Evolutionary conservation across 2,797 vertebrate species (phyloP), one percentile per base, ranked within the genome.

Genomic region (Ptychobarbus kaznakovi): DNA sequence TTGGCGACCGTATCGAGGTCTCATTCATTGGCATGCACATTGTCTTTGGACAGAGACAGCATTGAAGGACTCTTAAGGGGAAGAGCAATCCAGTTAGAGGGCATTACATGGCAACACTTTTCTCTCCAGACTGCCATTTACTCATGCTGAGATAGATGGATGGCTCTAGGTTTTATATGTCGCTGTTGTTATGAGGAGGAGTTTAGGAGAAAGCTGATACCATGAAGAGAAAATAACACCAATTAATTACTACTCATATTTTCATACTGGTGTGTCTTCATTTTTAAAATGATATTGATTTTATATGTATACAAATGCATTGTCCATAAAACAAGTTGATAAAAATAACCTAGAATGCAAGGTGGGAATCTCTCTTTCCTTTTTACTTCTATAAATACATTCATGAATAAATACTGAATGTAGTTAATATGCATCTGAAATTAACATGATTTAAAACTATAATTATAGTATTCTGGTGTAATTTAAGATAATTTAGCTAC

Each of bases 81-180:
- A 86, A 58, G 80, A 87, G 86, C 89, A 85, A 86, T 87, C 80
- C 80, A 89, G 56, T 82, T 83, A 83, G 88, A 84, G 65, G 83
- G 73, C 77, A 78, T 86, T 87, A 87, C 83, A 89, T 82, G 88
- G 91, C 88, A 87, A 85, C 72, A 49, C 44, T 81, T 85, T 91
- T 88, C 87, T 91, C 92, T 94, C 92, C 92, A 92, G 89, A 92
- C 91, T 88, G 92, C 90, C 93, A 92, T 84, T 88, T 90, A 89
- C 79, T 79, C 87, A 58, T 66, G 81, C 74, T 65, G 40, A 77
- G 51, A 61, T 6, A 18, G 49, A 73, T 56, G 53, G 66, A 78
- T 66, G 49, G 42, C 58, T 66, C 44, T 81, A 49, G 40, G 46
- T 25, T 42, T 68, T 81, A 56, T 46, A 28, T 70, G 83, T 77